phyloP scores from a whole-genome alignment of 2,888 invertebrate species.

The Caenorhabditis macrosperma region DNA sequence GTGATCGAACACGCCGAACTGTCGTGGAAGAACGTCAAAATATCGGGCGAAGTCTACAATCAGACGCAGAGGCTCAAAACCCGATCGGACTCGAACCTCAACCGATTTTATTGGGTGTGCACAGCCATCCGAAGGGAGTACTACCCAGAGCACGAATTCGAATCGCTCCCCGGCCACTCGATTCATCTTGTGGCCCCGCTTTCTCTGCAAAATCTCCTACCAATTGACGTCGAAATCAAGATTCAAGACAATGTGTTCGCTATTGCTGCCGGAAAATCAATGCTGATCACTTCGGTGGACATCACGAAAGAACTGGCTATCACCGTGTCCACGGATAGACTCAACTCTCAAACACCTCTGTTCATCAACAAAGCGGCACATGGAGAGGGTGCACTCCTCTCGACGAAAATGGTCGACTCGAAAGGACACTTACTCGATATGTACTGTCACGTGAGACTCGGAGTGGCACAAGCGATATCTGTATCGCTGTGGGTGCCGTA shows the following conservation, averaged over 20 bases:
- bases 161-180: constrained; percentile 88
- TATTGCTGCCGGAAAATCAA: constrained; percentile 82
- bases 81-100: constrained; percentile 39
- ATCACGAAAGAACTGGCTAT: constrained; percentile 71
- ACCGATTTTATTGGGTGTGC: constrained; percentile 85
- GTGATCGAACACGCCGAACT: constrained; percentile 58
- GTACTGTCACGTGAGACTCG: constrained; percentile 68
- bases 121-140: constrained; percentile 85
- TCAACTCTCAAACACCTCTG: constrained; percentile 86
- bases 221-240: constrained; percentile 83
- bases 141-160: constrained; percentile 84
- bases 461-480: constrained; percentile 81
- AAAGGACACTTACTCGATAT: constrained; percentile 67
- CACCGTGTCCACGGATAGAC: constrained; percentile 87
- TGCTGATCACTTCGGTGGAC: constrained; percentile 78
- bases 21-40: constrained; percentile 58
- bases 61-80: constrained; percentile 60
- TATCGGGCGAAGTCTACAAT: constrained; percentile 59
- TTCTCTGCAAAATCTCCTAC: constrained; percentile 87
- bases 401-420: constrained; percentile 65
- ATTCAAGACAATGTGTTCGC: constrained; percentile 69
- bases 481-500: constrained; percentile 89
- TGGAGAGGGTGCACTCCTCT: constrained; percentile 51
- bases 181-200: constrained; percentile 90
- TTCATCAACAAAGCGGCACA: constrained; percentile 78